Evolutionary conservation across 2,888 invertebrate genomes (phyloP).

Genomic region (Liopterus haemorrhoidalis): DNA sequence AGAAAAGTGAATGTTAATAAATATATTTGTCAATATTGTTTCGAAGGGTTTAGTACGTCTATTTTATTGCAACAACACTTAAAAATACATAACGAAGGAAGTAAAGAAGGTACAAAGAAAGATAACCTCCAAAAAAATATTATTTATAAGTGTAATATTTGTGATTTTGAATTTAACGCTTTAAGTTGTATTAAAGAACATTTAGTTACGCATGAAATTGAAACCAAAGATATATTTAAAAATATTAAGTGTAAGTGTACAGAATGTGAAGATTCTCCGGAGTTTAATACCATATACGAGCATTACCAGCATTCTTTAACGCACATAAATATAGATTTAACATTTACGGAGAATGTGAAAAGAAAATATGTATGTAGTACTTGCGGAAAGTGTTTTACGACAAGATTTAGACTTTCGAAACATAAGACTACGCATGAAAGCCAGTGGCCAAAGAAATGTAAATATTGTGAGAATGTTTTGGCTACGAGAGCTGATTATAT

Average conservation of each 20-base stretch:
- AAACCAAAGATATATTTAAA: slow-evolving; percentile 10
- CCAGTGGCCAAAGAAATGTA: slow-evolving; percentile 26
- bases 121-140: slow-evolving; percentile 3
- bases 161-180: background rate
- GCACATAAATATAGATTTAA: background rate
- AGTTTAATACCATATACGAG: slow-evolving; percentile 14
- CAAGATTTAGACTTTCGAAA: slow-evolving; percentile 14
- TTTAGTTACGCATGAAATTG: slow-evolving; percentile 9
- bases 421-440: slow-evolving; percentile 27
- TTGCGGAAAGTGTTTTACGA: slow-evolving; percentile 15
- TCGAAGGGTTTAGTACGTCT: slow-evolving; percentile 3
- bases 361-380: slow-evolving; percentile 11
- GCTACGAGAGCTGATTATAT: slow-evolving; percentile 24
- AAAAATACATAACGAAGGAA: background rate
- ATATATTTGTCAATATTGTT: slow-evolving; percentile 9
- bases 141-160: slow-evolving; percentile 19
- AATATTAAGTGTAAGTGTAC: slow-evolving; percentile 14
- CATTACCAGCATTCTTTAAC: slow-evolving; percentile 9
- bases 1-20: no score
- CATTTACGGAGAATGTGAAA: slow-evolving; percentile 11
- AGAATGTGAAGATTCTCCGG: slow-evolving; percentile 10
- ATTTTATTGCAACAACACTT: slow-evolving; percentile 6
- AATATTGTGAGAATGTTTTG: slow-evolving; percentile 26
- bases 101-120: background rate
- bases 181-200: slow-evolving; percentile 18